Evolutionary conservation across 1,140 invertebrate genomes (phyloP), one percentile per base, ranked within the genome.

Genomic region (Drosophila watanabei): DNA sequence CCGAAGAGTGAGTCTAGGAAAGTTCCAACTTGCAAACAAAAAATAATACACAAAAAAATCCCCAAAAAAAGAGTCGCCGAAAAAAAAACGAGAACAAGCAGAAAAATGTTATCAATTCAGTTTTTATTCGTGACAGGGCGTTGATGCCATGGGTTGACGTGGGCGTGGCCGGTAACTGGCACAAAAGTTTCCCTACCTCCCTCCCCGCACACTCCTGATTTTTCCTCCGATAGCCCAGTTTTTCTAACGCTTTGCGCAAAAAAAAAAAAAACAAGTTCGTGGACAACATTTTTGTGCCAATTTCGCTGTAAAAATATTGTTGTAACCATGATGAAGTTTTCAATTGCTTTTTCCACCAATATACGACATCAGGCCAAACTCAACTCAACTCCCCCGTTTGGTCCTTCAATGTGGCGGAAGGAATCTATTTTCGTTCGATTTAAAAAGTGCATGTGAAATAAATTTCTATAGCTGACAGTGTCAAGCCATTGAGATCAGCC

Each of bases 231-330:
- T 45, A 52, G 64, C 33, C 51, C 62, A 70, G 60, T 61, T 84
- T 89, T 82, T 58, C 70, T 84, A 89, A 81, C 79, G 70, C 61
- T 83, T 66, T 79, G 69, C 52, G 51, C 20, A 68, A 71, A 86
- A 87, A 87, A 24, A 24, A 24, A 24, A 86, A 87, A 87, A 24
- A 24, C 1, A 24, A 88, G 80, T 85, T 90, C 56, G 81, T 90
- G 81, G 75, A 89, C 86, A 87, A 90, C 86, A 90, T 89, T 89
- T 89, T 89, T 90, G 82, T 91, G 86, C 86, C 86, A 90, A 90
- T 90, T 90, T 90, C 86, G 79, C 76, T 86, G 86, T 77, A 76
- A 90, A 90, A 90, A 90, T 90, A 90, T 90, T 90, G 76, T 90
- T 91, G 82, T 75, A 90, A 69, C 82, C 86, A 86, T 90, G 86